Evolutionary conservation across 2,797 vertebrate species (phyloP).

Genomic region (Crenichthys baileyi): DNA sequence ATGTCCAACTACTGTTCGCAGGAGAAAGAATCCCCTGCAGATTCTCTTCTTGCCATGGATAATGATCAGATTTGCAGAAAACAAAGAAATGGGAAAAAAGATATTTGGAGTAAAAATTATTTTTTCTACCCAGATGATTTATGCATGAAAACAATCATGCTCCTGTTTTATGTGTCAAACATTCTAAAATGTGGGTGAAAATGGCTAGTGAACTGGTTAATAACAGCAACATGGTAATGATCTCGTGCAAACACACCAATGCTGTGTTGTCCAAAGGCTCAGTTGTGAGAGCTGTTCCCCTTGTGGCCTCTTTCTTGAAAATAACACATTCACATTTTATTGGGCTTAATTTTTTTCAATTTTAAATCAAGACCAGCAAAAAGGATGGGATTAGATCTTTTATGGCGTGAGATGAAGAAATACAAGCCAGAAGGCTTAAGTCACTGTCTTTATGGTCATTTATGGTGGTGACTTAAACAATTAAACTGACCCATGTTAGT

Average conservation of each 20-base stretch:
- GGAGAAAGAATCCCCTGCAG: conserved; percentile 1
- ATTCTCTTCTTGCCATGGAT: conserved; percentile 21
- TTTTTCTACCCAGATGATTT: conserved; percentile 30
- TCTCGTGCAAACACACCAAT: conserved; percentile 56
- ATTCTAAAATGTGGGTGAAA: conserved; percentile 17
- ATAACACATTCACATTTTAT: conserved; percentile 52
- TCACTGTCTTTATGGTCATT: conserved; percentile 38
- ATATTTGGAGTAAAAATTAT: conserved; percentile 4
- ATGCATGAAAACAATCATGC: conserved; percentile 17
- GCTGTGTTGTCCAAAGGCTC: conserved; percentile 34
- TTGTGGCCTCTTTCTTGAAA: conserved; percentile 45
- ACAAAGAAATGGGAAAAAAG: conserved; percentile 7
- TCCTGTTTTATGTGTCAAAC: conserved; percentile 28
- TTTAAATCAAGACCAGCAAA: conserved; percentile 23
- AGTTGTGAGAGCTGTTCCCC: conserved; percentile 31
- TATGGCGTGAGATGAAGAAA: conserved; percentile 34
- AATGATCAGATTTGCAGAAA: conserved; percentile 26
- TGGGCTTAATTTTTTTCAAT: conserved; percentile 53
- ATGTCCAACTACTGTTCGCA: conserved; percentile 43
- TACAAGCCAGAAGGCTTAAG: conserved; percentile 29
- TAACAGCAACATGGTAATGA: conserved; percentile 36
- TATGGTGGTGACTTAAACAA: conserved; percentile 33
- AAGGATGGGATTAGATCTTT: conserved; percentile 47
- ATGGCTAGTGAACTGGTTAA: conserved; percentile 33
- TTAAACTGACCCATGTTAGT: conserved; percentile 24